Conservation (phyloP, 92 coral and sea anemone species). For the Parazoanthus darwini region DNA sequence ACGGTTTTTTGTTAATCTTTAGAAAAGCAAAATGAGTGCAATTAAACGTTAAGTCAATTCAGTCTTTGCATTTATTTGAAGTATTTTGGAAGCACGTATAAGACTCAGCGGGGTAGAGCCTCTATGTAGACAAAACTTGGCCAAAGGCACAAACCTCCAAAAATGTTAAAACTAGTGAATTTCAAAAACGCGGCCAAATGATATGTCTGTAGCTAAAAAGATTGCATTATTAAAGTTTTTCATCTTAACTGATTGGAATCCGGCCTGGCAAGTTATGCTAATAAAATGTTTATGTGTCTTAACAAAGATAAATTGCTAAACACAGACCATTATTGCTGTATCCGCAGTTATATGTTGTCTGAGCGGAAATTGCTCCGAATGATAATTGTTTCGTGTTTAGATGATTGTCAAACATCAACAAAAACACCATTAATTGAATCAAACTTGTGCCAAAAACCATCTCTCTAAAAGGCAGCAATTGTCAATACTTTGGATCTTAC, state of each 20-base stretch:
- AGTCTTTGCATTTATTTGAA: background rate
- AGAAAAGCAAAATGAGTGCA: background rate
- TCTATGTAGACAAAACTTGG: slow-evolving; percentile 20
- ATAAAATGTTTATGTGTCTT: slow-evolving; percentile 18
- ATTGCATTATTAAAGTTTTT: background rate
- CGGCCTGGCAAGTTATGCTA: background rate
- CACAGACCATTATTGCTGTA: slow-evolving; percentile 1
- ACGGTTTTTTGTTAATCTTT: background rate
- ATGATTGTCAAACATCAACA: background rate
- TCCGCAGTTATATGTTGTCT: background rate
- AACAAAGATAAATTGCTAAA: slow-evolving; percentile 42
- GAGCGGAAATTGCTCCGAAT: background rate
- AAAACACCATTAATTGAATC: background rate
- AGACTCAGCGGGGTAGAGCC: slow-evolving; percentile 12
- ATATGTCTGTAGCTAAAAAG: background rate
- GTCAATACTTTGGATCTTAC: background rate
- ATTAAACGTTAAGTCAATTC: background rate
- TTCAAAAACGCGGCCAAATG: background rate
- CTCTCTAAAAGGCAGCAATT: background rate
- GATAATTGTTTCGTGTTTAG: background rate
- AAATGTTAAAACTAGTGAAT: background rate
- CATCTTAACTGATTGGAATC: background rate
- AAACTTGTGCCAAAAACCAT: background rate
- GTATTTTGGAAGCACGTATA: background rate
- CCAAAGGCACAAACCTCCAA: background rate